Conservation (phyloP, 1,140 invertebrate genomes). For the Drosophila sproati region DNA sequence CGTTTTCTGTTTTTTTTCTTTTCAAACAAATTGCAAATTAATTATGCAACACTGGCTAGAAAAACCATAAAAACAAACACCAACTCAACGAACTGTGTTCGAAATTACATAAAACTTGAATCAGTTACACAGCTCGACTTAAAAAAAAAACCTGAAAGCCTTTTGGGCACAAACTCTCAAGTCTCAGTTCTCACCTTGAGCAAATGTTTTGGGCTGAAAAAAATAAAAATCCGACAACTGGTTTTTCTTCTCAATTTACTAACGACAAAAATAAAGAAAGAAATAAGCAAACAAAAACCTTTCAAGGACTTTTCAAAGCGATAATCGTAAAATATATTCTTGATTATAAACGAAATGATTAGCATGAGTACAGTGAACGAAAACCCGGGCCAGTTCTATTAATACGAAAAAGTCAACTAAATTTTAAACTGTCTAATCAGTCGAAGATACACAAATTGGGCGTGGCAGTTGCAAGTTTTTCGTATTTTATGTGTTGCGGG, state of each 20-base stretch:
- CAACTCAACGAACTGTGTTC: conserved; percentile 1
- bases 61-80: conserved; percentile 38
- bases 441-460: conserved; percentile 17
- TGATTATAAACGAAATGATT: conserved; percentile 32
- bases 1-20: background rate
- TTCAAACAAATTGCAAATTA: conserved; percentile 56
- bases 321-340: conserved; percentile 32
- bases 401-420: background rate
- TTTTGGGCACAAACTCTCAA: conserved; percentile 6
- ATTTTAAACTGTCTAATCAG: conserved; percentile 11
- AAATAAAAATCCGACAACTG: conserved; percentile 18
- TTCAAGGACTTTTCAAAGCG: conserved; percentile 50
- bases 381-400: conserved; percentile 12
- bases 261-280: conserved; percentile 2
- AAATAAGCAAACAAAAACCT: conserved; percentile 11
- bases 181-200: conserved; percentile 42
- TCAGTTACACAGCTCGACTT: conserved; percentile 4
- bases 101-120: conserved; percentile 24
- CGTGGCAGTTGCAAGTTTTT: background rate
- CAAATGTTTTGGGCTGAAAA: conserved; percentile 23
- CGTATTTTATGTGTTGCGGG: conserved; percentile 15
- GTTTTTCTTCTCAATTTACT: conserved; percentile 23
- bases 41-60: conserved; percentile 50
- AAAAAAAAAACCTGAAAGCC: background rate
- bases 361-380: conserved; percentile 41